Evolutionary conservation across 1,140 invertebrate genomes (phyloP), one percentile per base, ranked within the genome.

Genomic region (Philotrypesis tridentata): DNA sequence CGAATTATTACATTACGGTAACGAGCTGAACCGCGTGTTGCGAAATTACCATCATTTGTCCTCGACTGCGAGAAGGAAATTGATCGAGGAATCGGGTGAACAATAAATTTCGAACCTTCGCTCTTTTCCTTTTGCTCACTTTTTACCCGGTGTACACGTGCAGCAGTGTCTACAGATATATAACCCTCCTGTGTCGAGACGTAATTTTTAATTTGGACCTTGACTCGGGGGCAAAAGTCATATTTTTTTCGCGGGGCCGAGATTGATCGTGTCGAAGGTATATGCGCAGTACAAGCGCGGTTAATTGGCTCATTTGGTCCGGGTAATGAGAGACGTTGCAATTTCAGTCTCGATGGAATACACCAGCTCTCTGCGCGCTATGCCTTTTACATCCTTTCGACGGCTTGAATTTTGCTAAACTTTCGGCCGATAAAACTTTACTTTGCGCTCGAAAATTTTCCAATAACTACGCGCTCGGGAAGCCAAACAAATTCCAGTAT

Each of bases 1-100:
- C 74, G 25, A 31, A 43, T 67, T 65, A 77, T 67, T 77, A 77
- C 33, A 77, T 77, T 77, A 67, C 61, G 23, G 61, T 67, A 77
- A 77, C 60, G 75, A 77, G 33, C 37, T 1, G 25, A 43, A 74
- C 72, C n/a, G 33, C 76, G 27, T n/a, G 48, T 70, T 67, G 74
- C 61, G 8, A 37, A 43, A 65, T 65, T 40, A 11, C 37, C 75
- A 17, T 37, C 61, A 77, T 67, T 77, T 17, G 72, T 74, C 27
- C 43, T 29, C 48, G 25, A 11, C 31, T 4, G 29, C 12, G 68
- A n/a, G 8, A 40, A 31, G 12, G 25, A 77, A 77, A 77, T 77
- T 77, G 63, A 65, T 67, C 61, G 61, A 77, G 31, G 60, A 21
- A 33, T 61, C 73, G 55, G 23, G 29, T 29, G 73, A 37, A 75